Evolutionary conservation across 2,797 vertebrate species (phyloP).

Genomic region (Glyptemys insculpta): DNA sequence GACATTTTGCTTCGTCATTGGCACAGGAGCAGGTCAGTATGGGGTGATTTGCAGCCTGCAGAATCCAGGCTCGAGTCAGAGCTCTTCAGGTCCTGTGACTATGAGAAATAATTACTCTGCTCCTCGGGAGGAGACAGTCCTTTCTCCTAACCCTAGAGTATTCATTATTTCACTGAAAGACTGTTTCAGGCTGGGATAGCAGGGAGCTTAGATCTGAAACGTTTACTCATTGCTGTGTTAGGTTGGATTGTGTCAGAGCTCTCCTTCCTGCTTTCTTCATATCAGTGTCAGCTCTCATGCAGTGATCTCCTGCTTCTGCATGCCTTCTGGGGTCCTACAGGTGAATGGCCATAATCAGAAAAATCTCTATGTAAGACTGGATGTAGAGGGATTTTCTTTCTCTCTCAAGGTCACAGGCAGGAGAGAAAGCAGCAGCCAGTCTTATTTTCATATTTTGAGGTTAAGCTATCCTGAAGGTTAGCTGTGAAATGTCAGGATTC

Average conservation of each 20-base stretch:
- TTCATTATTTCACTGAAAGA: background rate
- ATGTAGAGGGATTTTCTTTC: background rate
- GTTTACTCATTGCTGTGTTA: background rate
- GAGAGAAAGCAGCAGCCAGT: background rate
- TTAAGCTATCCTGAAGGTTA: background rate
- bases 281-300: background rate
- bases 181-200: background rate
- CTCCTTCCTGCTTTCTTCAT: background rate
- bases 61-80: background rate
- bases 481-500: background rate
- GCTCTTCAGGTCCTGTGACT: background rate
- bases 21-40: background rate
- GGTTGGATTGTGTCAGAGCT: background rate
- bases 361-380: background rate
- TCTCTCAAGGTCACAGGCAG: background rate
- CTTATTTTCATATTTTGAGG: constrained; percentile 10
- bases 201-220: background rate
- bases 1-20: background rate
- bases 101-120: background rate
- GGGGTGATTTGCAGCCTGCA: background rate
- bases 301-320: background rate
- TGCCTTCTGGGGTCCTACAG: background rate
- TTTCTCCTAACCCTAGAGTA: too few relatives aligned
- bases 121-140: rapidly evolving
- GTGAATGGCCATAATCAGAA: background rate